Evolutionary conservation across 1,140 invertebrate genomes (phyloP).

Genomic region (Cephus cinctus): DNA sequence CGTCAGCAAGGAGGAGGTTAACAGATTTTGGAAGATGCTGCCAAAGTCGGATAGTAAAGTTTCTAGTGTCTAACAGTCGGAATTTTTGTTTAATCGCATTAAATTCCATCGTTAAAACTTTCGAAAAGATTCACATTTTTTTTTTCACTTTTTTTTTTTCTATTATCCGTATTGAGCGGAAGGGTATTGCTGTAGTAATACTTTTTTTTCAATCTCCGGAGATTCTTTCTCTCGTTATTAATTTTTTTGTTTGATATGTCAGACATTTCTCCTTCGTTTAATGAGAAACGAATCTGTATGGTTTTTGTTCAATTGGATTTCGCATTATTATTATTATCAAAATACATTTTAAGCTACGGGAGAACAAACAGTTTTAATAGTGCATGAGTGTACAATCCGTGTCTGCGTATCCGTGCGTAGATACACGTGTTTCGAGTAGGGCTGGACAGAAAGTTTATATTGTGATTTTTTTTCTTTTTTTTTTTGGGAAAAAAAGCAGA

Average conservation of each 20-base stretch:
- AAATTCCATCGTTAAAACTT: no score
- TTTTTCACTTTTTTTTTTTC: constrained; percentile 1
- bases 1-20: no score
- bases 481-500: constrained; percentile 26
- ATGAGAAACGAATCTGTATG: constrained; percentile 9
- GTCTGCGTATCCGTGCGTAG: constrained; percentile 7
- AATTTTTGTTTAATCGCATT: no score
- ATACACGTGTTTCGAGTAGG: constrained; percentile 11
- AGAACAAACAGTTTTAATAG: constrained; percentile 6
- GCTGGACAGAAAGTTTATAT: constrained; percentile 21
- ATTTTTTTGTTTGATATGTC: constrained; percentile 51
- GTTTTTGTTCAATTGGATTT: constrained; percentile 18
- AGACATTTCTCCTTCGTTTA: constrained; percentile 26
- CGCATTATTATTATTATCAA: constrained; percentile 26
- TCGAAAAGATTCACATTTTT: neutral
- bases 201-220: no score
- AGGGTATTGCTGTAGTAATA: constrained; percentile 49
- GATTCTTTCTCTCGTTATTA: no score
- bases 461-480: constrained; percentile 23
- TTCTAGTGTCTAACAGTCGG: no score
- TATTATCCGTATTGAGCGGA: constrained; percentile 50
- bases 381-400: no score
- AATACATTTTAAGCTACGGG: constrained; percentile 19
- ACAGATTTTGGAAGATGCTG: no score
- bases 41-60: no score